Conservation (phyloP, 2,888 invertebrate genomes). For the Spodoptera picta region DNA sequence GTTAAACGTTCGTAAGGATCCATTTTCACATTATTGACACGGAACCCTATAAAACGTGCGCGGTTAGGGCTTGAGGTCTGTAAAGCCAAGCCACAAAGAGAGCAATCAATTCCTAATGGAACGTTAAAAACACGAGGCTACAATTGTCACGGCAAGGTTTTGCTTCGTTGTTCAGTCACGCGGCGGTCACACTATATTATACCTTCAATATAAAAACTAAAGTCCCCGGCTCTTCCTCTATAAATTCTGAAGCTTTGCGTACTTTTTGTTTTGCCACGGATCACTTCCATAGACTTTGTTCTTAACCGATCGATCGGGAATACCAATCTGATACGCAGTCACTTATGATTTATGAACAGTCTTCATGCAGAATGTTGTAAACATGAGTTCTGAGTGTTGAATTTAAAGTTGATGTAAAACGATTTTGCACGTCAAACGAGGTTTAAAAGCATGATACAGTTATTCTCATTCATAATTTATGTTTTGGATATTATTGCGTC, state of each 20-base stretch:
- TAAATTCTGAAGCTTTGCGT: slow-evolving; percentile 32
- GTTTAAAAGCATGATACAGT: slow-evolving; percentile 6
- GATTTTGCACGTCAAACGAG: slow-evolving; percentile 4
- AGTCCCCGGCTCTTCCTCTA: slow-evolving; percentile 33
- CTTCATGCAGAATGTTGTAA: slow-evolving; percentile 1
- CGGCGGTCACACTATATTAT: slow-evolving; percentile 48
- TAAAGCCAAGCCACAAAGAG: slow-evolving; percentile 52
- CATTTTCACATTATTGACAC: slow-evolving; percentile 55
- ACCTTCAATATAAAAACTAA: slow-evolving; percentile 48
- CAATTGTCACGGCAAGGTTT: slow-evolving; percentile 52
- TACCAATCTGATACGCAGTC: slow-evolving; percentile 11
- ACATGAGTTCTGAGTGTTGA: slow-evolving; percentile 7
- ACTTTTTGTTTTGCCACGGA: slow-evolving; percentile 33
- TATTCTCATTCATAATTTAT: slow-evolving; percentile 12
- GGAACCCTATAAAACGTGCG: slow-evolving; percentile 54
- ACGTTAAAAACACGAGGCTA: slow-evolving; percentile 50
- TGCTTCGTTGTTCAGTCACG: slow-evolving; percentile 53
- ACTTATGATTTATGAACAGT: slow-evolving; percentile 14
- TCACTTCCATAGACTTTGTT: slow-evolving; percentile 25
- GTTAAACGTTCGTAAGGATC: slow-evolving; percentile 45
- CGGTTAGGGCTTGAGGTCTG: slow-evolving; percentile 49
- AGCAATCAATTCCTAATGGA: slow-evolving; percentile 52
- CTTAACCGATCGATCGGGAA: slow-evolving; percentile 10
- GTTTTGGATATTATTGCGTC: slow-evolving; percentile 4
- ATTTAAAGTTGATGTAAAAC: slow-evolving; percentile 17